Evolutionary conservation across 2,888 invertebrate genomes (phyloP).

Genomic region (Aphidius colemani): DNA sequence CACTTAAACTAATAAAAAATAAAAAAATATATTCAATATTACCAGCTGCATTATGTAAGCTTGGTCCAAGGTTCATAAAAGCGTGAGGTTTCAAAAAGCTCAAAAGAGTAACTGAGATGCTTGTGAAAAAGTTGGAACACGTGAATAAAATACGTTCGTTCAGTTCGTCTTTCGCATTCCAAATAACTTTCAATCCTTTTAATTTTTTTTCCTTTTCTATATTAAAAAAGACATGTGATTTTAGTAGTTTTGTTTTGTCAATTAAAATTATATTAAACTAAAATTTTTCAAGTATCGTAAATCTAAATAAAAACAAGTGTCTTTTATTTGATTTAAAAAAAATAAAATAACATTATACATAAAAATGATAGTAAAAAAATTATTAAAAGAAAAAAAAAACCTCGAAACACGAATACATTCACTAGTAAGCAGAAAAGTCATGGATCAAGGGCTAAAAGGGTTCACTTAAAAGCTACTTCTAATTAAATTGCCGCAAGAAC

Average conservation of each 20-base stretch:
- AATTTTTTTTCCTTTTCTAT: too few species aligned
- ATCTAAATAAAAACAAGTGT: too few species aligned
- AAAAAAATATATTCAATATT: conserved; percentile 52
- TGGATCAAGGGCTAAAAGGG: conserved; percentile 22
- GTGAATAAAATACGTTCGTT: conserved; percentile 20
- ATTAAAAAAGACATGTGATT: too few species aligned
- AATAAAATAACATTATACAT: not conserved
- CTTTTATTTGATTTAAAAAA: too few species aligned
- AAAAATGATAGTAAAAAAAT: conserved; percentile 16
- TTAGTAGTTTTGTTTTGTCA: too few species aligned
- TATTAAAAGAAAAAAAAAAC: not conserved
- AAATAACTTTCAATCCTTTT: conserved; percentile 24
- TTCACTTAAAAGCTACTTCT: conserved; percentile 27
- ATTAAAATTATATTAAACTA: too few species aligned
- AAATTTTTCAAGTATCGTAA: too few species aligned
- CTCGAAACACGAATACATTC: too few species aligned
- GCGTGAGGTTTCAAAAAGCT: not conserved
- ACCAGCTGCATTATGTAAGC: conserved; percentile 53
- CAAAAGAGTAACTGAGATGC: conserved; percentile 5
- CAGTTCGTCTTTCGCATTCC: conserved; percentile 30
- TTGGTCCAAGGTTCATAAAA: conserved; percentile 29
- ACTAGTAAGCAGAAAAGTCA: conserved; percentile 5
- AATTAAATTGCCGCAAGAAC: conserved; percentile 26
- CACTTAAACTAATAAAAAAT: conserved; percentile 44
- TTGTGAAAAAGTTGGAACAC: conserved; percentile 29